Evolutionary conservation across 2,113 vertebrate genomes (phyloP).

Genomic region (Paramisgurnus dabryanus): DNA sequence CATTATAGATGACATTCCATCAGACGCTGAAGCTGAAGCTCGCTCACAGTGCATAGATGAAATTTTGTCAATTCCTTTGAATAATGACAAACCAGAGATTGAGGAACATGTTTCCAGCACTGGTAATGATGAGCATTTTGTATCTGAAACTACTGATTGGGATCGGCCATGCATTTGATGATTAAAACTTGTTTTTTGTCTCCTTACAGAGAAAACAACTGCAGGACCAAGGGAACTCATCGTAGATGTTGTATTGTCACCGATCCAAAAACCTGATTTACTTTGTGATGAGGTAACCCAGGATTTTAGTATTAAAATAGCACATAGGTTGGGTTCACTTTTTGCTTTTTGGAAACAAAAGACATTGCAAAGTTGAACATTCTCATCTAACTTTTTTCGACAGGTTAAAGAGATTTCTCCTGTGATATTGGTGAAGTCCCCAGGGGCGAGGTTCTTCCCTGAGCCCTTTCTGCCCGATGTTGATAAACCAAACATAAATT

Average conservation of each 20-base stretch:
- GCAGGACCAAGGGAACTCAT: slow-evolving; percentile 51
- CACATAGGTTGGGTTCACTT: neutral
- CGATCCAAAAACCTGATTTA: slow-evolving; percentile 53
- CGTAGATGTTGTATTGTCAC: slow-evolving; percentile 62
- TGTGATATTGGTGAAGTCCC: slow-evolving; percentile 63
- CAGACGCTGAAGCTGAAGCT: slow-evolving; percentile 86
- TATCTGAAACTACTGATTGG: neutral
- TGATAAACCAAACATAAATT: slow-evolving; percentile 54
- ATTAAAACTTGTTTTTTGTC: slow-evolving; percentile 26
- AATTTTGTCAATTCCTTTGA: slow-evolving; percentile 57
- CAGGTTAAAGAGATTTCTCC: slow-evolving; percentile 56
- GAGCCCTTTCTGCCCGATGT: slow-evolving; percentile 72
- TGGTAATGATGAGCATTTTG: slow-evolving; percentile 57
- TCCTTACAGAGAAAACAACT: slow-evolving; percentile 59
- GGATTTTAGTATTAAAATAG: neutral
- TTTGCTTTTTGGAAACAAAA: neutral
- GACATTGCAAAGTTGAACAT: neutral
- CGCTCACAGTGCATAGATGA: slow-evolving; percentile 63
- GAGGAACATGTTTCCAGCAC: slow-evolving; percentile 60
- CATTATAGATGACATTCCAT: slow-evolving; percentile 83
- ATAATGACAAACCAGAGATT: slow-evolving; percentile 64
- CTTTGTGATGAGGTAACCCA: slow-evolving; percentile 29
- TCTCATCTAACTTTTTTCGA: neutral
- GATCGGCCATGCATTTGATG: slow-evolving; percentile 9
- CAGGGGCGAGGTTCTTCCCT: slow-evolving; percentile 73